These are phyloP conservation scores for Apodemus agrarius DNA, from an alignment of 2,797 vertebrate species.

Conservation along the genomic window DNA sequence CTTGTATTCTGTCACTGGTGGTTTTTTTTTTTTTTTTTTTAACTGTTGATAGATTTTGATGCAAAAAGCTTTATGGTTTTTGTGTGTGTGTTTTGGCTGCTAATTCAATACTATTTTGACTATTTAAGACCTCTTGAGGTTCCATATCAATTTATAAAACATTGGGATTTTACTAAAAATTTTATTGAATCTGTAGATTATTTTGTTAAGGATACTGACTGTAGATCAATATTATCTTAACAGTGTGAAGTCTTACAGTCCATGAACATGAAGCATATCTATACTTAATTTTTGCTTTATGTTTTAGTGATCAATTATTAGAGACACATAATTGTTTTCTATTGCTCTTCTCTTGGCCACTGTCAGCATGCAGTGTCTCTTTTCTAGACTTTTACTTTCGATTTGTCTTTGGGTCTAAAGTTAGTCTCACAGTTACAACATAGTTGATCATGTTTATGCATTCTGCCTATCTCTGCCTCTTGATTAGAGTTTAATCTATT, in stretches of 20 bases:
- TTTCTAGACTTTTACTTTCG: not conserved
- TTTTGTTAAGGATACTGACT: not conserved
- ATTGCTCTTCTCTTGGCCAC: not conserved
- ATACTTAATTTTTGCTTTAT: not conserved
- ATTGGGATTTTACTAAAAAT: not conserved
- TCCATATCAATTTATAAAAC: not conserved
- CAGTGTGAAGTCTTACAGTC: not conserved
- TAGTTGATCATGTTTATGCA: not conserved
- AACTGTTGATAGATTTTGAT: constrained; percentile 6
- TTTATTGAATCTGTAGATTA: not conserved
- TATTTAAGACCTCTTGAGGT: not conserved
- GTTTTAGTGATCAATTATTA: not conserved
- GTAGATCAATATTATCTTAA: not conserved
- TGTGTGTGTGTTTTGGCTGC: not conserved
- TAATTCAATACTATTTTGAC: constrained; percentile 10
- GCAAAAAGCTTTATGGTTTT: not conserved
- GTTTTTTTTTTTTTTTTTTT: not conserved
- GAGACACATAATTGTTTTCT: not conserved
- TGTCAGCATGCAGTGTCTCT: not conserved
- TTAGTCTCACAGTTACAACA: not conserved
- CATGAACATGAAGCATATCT: not conserved
- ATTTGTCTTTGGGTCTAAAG: not conserved
- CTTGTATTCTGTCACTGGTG: not conserved
- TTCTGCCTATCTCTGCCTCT: not conserved
- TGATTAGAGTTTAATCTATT: not conserved